Percentiles rank a stretch among this genome's conserved stretches.
Evolutionary conservation across 2,113 vertebrate genomes (phyloP).

Genomic region (Erpornis zantholeuca): DNA sequence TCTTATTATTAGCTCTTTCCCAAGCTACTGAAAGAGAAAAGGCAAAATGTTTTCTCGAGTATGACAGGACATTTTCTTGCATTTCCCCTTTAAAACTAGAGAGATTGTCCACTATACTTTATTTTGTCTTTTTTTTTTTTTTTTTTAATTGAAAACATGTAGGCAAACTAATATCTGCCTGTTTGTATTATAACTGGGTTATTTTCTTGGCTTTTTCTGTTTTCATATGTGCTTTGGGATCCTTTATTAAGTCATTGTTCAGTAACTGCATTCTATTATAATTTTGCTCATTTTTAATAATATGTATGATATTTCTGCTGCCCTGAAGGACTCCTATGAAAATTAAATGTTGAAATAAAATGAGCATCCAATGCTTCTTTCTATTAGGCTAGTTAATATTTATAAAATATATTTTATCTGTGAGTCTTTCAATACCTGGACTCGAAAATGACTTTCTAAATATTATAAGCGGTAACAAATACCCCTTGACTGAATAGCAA

Average conservation of each 20-base stretch:
- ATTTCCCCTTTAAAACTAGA: not conserved
- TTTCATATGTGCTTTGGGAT: not conserved
- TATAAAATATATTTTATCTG: constrained; percentile 32
- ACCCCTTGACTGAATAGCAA: constrained; percentile 50
- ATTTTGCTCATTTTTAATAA: constrained; percentile 48
- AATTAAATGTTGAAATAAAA: constrained; percentile 68
- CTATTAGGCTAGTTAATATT: constrained; percentile 32
- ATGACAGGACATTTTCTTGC: not conserved
- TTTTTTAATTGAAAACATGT: not conserved
- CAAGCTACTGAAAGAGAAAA: not conserved
- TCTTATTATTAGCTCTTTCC: not conserved
- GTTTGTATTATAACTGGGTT: not conserved
- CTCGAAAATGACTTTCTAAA: constrained; percentile 47
- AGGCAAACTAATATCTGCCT: not conserved
- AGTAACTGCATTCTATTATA: constrained; percentile 37
- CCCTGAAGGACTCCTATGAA: constrained; percentile 54
- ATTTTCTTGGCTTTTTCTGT: not conserved
- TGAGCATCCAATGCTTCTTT: constrained; percentile 3
- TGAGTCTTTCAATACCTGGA: constrained; percentile 36
- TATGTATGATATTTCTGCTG: constrained; percentile 14
- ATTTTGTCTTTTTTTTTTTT: not conserved
- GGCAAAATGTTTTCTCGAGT: not conserved
- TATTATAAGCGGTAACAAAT: constrained; percentile 55
- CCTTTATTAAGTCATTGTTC: constrained; percentile 38
- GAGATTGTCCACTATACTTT: not conserved